These are phyloP conservation scores for Cynopterus sphinx DNA, from an alignment of 2,797 vertebrate species.

Conservation along the genomic window DNA sequence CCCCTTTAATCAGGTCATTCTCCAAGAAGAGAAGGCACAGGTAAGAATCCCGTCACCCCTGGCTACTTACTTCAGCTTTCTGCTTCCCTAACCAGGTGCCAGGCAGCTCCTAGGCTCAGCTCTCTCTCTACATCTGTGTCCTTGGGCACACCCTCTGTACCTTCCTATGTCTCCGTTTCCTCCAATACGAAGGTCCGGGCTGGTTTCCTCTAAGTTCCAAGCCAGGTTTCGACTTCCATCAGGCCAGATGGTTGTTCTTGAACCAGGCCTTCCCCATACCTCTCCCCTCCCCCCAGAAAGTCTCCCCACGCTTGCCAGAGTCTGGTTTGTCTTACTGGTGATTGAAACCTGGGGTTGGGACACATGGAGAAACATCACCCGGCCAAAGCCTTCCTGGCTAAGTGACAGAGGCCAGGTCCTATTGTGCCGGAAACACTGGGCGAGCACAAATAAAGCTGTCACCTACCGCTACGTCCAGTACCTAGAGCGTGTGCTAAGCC, in stretches of 20 bases:
- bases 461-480: rapidly evolving
- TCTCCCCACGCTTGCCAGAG: not conserved
- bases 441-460: not conserved
- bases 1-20: conserved; percentile 87
- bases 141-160: rapidly evolving
- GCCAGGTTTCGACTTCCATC: not conserved
- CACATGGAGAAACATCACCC: not conserved
- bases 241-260: not conserved
- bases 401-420: not conserved
- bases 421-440: not conserved
- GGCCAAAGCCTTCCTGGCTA: not conserved
- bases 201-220: not conserved
- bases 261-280: not conserved
- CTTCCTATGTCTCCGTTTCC: not conserved
- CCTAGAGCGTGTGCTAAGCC: not conserved
- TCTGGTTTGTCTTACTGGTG: not conserved
- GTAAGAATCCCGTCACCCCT: conserved; percentile 83
- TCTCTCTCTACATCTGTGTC: not conserved
- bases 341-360: not conserved
- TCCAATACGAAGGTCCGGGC: not conserved
- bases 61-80: not conserved
- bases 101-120: not conserved
- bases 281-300: not conserved
- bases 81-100: not conserved
- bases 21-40: conserved; percentile 97